phyloP scores from a whole-genome alignment of 2,797 vertebrate genomes.

The Scyliorhinus canicula region DNA sequence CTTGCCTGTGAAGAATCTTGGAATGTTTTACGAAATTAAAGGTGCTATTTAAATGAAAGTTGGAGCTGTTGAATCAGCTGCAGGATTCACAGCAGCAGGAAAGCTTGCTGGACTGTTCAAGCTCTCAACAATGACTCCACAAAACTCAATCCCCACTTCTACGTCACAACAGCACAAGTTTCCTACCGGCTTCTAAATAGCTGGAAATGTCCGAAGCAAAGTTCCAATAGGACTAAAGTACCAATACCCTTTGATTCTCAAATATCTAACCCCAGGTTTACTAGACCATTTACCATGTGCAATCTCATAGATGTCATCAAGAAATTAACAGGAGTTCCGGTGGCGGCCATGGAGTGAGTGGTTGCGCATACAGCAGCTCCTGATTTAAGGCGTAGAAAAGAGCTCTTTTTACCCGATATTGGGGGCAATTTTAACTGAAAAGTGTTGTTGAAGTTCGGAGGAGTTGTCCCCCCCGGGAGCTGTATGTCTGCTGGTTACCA shows the following conservation, averaged over 20 bases:
- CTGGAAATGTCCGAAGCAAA: background rate
- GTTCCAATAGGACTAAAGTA: background rate
- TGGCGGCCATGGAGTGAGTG: too few species aligned
- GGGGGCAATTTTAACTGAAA: too few species aligned
- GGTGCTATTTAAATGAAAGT: too few species aligned
- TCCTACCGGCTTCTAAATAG: background rate
- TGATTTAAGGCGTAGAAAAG: too few species aligned
- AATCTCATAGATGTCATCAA: background rate
- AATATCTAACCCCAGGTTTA: background rate
- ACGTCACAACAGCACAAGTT: background rate
- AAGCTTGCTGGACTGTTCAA: background rate
- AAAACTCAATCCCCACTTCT: background rate
- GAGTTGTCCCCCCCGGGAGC: too few species aligned
- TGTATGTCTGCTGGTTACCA: too few species aligned
- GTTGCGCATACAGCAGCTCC: too few species aligned
- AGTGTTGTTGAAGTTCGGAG: too few species aligned
- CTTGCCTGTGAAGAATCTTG: too few species aligned
- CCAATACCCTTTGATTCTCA: background rate
- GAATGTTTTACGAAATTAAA: too few species aligned
- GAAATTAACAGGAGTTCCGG: too few species aligned
- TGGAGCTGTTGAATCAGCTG: background rate
- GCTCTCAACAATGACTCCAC: background rate
- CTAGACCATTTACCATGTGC: background rate
- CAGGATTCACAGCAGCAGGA: background rate
- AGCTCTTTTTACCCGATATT: too few species aligned